Base-by-base conservation (phyloP, 1,140 invertebrate species). In the Drosophila bocki region DNA sequence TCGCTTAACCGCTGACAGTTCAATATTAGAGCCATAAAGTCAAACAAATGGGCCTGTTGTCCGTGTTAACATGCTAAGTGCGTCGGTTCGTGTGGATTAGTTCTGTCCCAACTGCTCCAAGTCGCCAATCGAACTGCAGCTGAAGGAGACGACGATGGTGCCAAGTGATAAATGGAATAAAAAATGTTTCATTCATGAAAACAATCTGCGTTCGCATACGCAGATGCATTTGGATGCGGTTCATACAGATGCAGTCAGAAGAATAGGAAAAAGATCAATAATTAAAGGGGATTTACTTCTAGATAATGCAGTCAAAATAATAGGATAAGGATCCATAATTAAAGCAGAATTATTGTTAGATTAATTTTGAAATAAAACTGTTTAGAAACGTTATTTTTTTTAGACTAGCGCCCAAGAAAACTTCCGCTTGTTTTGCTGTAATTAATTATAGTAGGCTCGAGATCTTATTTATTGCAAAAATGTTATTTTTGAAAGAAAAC, bases 151-250 rank as follows among this genome's bases (percentile, higher is more conserved):
- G 53, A 56, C 53, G 51, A 67, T 57, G 82, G 76, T 80, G 74
- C 65, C 79, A 67, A 59, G 68, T 87, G 74, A 87, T 80, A 82
- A 71, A 78, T 75, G 61, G 71, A 81, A 78, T 78, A 83, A 78
- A 72, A 74, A 70, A 70, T 70, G 81, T 90, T 87, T 90, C 81
- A 87, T 87, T 90, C 84, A 87, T 90, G 61, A 87, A 80, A 74
- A 77, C 57, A 64, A 62, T 70, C 53, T 60, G 35, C 53, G 33
- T 37, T 70, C 50, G 45, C 41, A 78, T 56, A 67, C n/a, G 51
- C 60, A 64, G 39, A 53, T 69, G 45, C 67, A 68, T 68, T 68
- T 44, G n/a, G 47, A 69, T 68, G 63, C 63, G 11, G 48, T 42
- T 42, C 54, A 2, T 13, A 54, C 54, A 72, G 41, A 74, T 53